Percentiles rank a stretch among this genome's conserved stretches.
These are phyloP conservation scores for Vanessa atalanta DNA, from an alignment of 1,140 invertebrate genomes.

Conservation along the genomic window DNA sequence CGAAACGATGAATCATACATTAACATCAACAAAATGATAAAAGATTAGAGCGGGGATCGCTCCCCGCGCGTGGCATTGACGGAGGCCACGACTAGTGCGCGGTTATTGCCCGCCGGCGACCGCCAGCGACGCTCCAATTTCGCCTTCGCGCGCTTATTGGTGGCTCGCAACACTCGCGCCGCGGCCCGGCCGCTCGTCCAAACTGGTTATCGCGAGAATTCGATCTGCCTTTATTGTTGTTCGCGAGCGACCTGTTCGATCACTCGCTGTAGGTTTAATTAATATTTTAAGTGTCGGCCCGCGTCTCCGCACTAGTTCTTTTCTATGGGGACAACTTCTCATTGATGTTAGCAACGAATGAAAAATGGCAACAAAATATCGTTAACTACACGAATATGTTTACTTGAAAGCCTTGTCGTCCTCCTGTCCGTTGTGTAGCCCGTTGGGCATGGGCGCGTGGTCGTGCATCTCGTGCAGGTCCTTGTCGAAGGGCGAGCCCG, in stretches of 20 bases:
- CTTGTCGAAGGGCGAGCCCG: constrained; percentile 73
- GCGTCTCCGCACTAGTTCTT: no score
- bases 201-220: constrained; percentile 32
- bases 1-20: constrained; percentile 53
- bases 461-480: constrained; percentile 74
- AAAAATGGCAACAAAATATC: no score
- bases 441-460: constrained; percentile 84
- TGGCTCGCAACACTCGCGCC: constrained; percentile 21
- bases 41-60: constrained; percentile 33
- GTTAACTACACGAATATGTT: constrained; percentile 43
- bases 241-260: constrained; percentile 37
- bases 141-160: constrained; percentile 33
- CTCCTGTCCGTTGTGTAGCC: constrained; percentile 86
- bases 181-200: constrained; percentile 9
- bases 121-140: constrained; percentile 29
- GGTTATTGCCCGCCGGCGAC: constrained; percentile 68
- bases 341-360: neutral
- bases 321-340: neutral
- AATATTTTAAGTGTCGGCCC: neutral
- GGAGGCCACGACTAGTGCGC: constrained; percentile 69
- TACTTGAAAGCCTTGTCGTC: constrained; percentile 96
- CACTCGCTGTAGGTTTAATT: constrained; percentile 23
- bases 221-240: constrained; percentile 29
- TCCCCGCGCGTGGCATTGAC: constrained; percentile 65
- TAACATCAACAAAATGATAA: constrained; percentile 45